phyloP scores from a whole-genome alignment of 1,140 invertebrate species.

The Caenorhabditis remanei region DNA sequence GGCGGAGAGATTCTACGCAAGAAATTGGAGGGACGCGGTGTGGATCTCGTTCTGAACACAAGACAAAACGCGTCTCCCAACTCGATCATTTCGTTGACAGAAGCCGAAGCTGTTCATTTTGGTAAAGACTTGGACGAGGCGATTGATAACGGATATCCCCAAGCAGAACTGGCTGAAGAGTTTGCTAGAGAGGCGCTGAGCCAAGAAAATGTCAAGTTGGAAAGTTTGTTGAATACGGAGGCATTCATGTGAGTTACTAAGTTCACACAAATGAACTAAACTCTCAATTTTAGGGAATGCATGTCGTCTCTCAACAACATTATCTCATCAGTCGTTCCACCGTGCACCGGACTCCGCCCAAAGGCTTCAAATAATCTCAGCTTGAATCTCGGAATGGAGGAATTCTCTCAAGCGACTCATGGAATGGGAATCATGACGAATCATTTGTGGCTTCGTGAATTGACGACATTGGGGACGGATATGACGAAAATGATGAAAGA shows the following conservation, averaged over 20 bases:
- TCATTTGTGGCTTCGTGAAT: background rate
- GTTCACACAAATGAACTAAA: too few species aligned
- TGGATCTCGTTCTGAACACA: background rate
- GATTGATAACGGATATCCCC: background rate
- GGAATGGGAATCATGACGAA: background rate
- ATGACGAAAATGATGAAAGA: background rate
- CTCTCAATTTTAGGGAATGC: background rate
- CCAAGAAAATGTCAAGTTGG: background rate
- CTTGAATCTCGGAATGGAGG: background rate
- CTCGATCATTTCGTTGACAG: background rate
- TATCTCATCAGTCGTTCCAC: background rate
- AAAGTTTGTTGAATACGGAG: background rate
- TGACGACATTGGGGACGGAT: background rate
- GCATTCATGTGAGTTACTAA: background rate
- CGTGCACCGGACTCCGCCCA: background rate
- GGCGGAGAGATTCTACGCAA: background rate
- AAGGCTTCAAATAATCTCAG: background rate
- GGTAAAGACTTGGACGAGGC: background rate
- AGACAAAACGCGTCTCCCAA: background rate
- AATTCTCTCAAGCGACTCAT: background rate
- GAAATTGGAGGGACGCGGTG: background rate
- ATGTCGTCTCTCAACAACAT: background rate
- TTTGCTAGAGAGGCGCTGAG: background rate
- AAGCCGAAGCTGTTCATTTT: conserved; percentile 5
- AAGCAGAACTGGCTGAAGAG: background rate